These are phyloP conservation scores for Todiramphus saurophagus DNA, from an alignment of 2,113 vertebrate genomes.

Conservation along the genomic window DNA sequence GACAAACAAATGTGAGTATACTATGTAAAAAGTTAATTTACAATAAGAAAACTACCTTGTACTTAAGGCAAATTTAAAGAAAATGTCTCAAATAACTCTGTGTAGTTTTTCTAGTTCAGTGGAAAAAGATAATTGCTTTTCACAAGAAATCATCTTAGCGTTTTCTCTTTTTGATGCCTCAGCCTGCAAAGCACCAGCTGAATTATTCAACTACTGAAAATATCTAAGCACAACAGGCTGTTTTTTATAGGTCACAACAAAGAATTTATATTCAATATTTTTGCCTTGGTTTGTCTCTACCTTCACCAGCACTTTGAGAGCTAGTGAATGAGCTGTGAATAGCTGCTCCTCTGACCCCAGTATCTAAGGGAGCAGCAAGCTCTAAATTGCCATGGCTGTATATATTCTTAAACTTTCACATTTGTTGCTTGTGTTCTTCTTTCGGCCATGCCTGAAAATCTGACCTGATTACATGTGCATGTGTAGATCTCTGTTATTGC, in stretches of 20 bases:
- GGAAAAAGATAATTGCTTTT: slow-evolving; percentile 24
- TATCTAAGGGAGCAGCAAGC: background rate
- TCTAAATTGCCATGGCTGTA: background rate
- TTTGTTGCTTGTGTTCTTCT: background rate
- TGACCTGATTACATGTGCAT: background rate
- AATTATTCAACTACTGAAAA: slow-evolving; percentile 8
- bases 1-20: background rate
- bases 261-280: background rate
- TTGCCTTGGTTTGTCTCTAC: background rate
- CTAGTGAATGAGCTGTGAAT: background rate
- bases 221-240: background rate
- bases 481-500: background rate
- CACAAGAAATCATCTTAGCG: background rate
- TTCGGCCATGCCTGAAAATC: background rate
- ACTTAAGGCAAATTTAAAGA: background rate
- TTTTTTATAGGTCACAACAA: background rate
- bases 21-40: background rate
- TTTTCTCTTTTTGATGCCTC: slow-evolving; percentile 7
- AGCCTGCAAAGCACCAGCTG: background rate
- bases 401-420: background rate
- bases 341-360: background rate
- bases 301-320: background rate
- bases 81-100: background rate
- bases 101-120: background rate
- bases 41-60: background rate